Evolutionary conservation across 2,888 invertebrate genomes (phyloP).

Genomic region (Cryptocheilus praepositus): DNA sequence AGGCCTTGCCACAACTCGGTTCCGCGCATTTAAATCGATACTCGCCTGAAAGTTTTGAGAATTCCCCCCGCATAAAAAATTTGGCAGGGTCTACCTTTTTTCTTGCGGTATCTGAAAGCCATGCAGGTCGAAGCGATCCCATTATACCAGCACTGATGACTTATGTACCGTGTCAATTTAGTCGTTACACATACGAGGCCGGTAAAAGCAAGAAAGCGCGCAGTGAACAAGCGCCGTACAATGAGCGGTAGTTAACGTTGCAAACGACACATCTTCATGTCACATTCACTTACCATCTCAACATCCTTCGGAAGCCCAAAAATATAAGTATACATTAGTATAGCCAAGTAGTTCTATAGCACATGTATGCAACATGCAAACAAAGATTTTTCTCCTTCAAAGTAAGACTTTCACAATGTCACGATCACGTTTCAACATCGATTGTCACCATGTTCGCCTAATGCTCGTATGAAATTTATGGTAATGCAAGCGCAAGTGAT

Average conservation of each 20-base stretch:
- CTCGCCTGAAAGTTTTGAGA: conserved; percentile 83
- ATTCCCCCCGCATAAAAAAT: conserved; percentile 58
- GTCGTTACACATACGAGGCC: conserved; percentile 14
- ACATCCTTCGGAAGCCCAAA: conserved; percentile 53
- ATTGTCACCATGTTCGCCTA: too few relatives aligned
- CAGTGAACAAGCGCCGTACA: conserved; percentile 19
- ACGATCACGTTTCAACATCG: too few relatives aligned
- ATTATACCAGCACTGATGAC: conserved; percentile 55
- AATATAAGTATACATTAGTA: conserved; percentile 38
- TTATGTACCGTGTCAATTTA: conserved; percentile 27
- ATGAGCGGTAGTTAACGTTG: neutral
- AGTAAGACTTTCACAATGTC: too few relatives aligned
- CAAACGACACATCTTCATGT: conserved; percentile 12
- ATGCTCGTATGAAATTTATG: too few relatives aligned
- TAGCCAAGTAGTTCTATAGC: neutral
- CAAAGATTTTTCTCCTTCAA: conserved; percentile 9
- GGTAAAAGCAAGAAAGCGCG: conserved; percentile 17
- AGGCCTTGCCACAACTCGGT: conserved; percentile 92
- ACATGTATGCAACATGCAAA: conserved; percentile 33
- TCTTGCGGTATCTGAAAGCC: conserved; percentile 63
- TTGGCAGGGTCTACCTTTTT: conserved; percentile 49
- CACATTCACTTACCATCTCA: conserved; percentile 51
- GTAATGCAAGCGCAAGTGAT: neutral
- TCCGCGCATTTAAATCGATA: conserved; percentile 94
- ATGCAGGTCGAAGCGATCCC: conserved; percentile 67